These are phyloP conservation scores for Lanistes nyassanus DNA, from an alignment of 1,140 invertebrate species.

Conservation along the genomic window DNA sequence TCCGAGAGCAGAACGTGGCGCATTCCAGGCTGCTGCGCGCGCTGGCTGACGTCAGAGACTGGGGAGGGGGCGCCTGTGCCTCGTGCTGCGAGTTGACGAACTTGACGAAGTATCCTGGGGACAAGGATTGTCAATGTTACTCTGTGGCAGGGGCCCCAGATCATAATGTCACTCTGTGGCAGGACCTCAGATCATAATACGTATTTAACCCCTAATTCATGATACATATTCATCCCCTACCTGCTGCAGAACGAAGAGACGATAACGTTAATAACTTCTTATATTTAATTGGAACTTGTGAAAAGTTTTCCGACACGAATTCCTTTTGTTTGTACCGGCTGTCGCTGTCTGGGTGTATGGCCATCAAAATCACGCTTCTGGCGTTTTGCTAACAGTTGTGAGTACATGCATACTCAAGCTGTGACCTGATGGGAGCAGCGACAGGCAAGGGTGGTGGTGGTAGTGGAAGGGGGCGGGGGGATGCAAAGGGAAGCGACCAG, in stretches of 20 bases:
- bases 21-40: slow-evolving; percentile 18
- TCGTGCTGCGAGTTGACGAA: slow-evolving; percentile 13
- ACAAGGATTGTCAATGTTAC: not conserved
- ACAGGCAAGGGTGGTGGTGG: no score
- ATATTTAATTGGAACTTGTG: not conserved
- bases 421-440: no score
- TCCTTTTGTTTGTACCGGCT: no score
- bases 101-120: not conserved
- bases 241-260: not conserved
- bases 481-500: no score
- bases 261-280: not conserved
- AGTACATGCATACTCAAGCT: no score
- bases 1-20: not conserved
- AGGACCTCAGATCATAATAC: not conserved
- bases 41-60: not conserved
- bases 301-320: no score
- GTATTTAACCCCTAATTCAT: not conserved
- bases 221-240: not conserved
- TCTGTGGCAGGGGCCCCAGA: not conserved
- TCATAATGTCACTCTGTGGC: not conserved
- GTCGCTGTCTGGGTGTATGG: no score
- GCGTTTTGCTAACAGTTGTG: no score
- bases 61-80: not conserved
- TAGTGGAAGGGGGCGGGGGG: no score
- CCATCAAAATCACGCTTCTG: no score